These are phyloP conservation scores for Augiades crinisus DNA, from an alignment of 2,888 invertebrate species.

Conservation along the genomic window DNA sequence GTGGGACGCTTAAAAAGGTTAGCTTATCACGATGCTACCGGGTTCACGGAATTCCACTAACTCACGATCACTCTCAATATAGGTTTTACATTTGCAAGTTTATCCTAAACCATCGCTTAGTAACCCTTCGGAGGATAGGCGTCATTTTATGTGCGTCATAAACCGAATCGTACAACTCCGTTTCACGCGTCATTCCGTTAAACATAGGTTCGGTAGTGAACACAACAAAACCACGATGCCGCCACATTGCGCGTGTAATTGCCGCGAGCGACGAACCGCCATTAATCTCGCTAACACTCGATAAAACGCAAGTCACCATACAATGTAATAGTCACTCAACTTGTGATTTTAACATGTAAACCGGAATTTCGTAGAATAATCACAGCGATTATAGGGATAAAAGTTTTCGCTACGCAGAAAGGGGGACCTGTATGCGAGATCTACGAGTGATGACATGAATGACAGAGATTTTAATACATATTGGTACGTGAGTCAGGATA, in stretches of 20 bases:
- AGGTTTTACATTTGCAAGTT: no score
- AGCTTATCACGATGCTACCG: no score
- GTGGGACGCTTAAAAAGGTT: no score
- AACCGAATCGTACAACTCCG: slow-evolving; percentile 25
- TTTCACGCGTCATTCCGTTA: slow-evolving; percentile 44
- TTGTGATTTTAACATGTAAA: slow-evolving; percentile 37
- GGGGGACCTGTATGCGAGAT: slow-evolving; percentile 21
- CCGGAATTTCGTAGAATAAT: slow-evolving; percentile 19
- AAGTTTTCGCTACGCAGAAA: not conserved
- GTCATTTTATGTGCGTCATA: slow-evolving; percentile 18
- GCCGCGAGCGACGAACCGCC: slow-evolving; percentile 65
- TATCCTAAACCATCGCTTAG: no score
- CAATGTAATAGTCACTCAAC: slow-evolving; percentile 56
- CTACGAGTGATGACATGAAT: slow-evolving; percentile 33
- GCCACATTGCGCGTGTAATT: slow-evolving; percentile 78
- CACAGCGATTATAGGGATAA: slow-evolving; percentile 7
- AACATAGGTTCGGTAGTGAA: slow-evolving; percentile 39
- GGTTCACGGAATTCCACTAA: no score
- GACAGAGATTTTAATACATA: slow-evolving; percentile 34
- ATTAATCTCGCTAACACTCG: slow-evolving; percentile 78
- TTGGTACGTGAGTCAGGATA: slow-evolving; percentile 17
- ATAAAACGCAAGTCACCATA: slow-evolving; percentile 77
- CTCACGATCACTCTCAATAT: no score
- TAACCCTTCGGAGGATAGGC: not conserved
- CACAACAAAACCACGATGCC: slow-evolving; percentile 59